A percentile compares a stretch with the other conserved stretches of the same genome.
These are phyloP conservation scores for Megalopta genalis DNA, from an alignment of 1,140 invertebrate genomes.

Conservation along the genomic window DNA sequence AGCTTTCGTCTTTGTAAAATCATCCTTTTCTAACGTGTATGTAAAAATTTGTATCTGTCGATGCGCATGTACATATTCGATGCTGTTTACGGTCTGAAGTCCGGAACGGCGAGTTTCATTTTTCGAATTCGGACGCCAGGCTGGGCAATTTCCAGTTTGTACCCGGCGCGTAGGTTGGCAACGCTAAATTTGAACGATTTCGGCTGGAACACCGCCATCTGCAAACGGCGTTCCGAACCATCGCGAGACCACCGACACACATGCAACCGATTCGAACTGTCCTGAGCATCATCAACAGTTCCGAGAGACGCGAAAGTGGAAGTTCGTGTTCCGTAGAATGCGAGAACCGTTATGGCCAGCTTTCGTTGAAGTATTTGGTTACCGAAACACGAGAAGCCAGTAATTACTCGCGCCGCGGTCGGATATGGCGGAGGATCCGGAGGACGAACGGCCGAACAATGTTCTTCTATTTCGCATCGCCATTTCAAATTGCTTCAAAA, in stretches of 20 bases:
- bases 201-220: slow-evolving; percentile 20
- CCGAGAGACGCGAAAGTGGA: slow-evolving; percentile 12
- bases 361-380: slow-evolving; percentile 32
- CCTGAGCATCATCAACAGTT: slow-evolving; percentile 16
- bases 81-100: neutral
- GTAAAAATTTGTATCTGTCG: neutral
- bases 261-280: slow-evolving; percentile 41
- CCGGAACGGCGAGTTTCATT: neutral
- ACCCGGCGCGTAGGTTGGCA: neutral
- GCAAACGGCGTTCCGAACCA: neutral
- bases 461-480: slow-evolving; percentile 59
- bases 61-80: neutral
- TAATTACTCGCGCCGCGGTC: neutral
- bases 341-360: slow-evolving; percentile 49
- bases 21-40: neutral
- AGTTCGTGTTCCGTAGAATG: neutral
- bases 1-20: no score
- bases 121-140: neutral
- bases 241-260: neutral
- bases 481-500: slow-evolving; percentile 57
- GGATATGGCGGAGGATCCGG: slow-evolving; percentile 35
- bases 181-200: neutral
- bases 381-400: slow-evolving; percentile 6
- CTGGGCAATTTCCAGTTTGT: neutral
- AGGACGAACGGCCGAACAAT: slow-evolving; percentile 48